Base-by-base conservation (phyloP, 2,888 invertebrate genomes). In the Ophion ventricosus region DNA sequence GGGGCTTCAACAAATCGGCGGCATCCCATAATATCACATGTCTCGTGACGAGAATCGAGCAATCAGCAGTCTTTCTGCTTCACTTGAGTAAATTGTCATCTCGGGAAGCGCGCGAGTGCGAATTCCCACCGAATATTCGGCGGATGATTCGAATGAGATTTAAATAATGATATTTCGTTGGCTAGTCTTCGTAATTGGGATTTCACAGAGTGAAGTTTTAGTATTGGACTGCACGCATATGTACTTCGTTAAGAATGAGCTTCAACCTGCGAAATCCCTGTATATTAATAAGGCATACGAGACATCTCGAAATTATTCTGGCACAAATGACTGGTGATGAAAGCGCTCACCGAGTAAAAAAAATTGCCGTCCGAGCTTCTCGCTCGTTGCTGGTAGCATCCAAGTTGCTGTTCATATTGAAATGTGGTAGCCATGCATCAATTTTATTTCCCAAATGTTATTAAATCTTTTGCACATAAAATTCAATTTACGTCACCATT, bases 21-120 rank as follows among this genome's bases (percentile, higher is more conserved):
- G 35, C 35, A 35, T 35, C 35, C 35, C 35, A 35, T 35, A 29
- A n/a, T n/a, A n/a, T n/a, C n/a, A n/a, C n/a, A n/a, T n/a, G n/a
- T n/a, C n/a, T n/a, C n/a, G 72, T 66, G 25, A 73, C 54, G 72
- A 77, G 76, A 72, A 82, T 57, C 66, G 72, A 73, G 82, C 77
- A 77, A 77, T 73, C 66, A 67, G 40, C 61, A 77, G 54, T 77
- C 59, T 56, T 67, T 72, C 66, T 66, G 64, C 72, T 66, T 66
- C 64, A 61, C 72, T 66, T 23, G 75, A 26, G 49, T 57, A 70
- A 76, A 81, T 76, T 72, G 57, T 70, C 63, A 63, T 70, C 63
- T 73, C 59, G 11, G 2, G 35, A 25, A 40, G 17, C 17, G 14
- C n/a, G n/a, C 26, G 29, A 29, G 63, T 29, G 26, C 8, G n/a